phyloP scores from a whole-genome alignment of 2,888 invertebrate species.

The Trissonchulus sp. region DNA sequence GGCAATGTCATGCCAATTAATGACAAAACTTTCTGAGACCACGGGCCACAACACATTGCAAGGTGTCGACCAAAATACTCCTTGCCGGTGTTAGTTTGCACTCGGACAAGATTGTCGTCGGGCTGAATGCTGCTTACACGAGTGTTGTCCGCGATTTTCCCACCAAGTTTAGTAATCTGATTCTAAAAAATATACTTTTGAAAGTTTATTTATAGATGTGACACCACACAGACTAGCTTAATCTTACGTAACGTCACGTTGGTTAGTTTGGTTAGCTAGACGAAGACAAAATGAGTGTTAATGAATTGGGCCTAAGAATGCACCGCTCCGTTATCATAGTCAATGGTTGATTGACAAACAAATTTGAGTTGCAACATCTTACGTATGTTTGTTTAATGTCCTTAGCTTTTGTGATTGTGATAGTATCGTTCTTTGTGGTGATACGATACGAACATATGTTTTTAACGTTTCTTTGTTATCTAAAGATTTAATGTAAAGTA shows the following conservation, averaged over 20 bases:
- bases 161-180: background rate
- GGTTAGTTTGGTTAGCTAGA: too few species aligned
- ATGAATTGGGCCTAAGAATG: too few species aligned
- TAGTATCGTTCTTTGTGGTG: background rate
- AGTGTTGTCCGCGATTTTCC: background rate
- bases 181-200: background rate
- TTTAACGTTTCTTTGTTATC: too few species aligned
- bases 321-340: too few species aligned
- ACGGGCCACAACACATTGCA: background rate
- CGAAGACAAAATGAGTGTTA: too few species aligned
- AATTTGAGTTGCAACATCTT: too few species aligned
- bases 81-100: background rate
- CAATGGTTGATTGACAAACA: too few species aligned
- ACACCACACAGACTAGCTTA: too few species aligned
- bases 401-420: background rate
- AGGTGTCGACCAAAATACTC: background rate
- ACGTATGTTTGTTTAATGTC: background rate
- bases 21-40: background rate
- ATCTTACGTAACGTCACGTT: too few species aligned
- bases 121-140: background rate
- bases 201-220: too few species aligned
- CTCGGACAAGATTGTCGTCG: background rate
- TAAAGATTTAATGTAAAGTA: too few species aligned
- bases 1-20: background rate
- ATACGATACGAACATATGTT: background rate